Evolutionary conservation across 2,797 vertebrate species (phyloP).

Genomic region (Luscinia megarhynchos): DNA sequence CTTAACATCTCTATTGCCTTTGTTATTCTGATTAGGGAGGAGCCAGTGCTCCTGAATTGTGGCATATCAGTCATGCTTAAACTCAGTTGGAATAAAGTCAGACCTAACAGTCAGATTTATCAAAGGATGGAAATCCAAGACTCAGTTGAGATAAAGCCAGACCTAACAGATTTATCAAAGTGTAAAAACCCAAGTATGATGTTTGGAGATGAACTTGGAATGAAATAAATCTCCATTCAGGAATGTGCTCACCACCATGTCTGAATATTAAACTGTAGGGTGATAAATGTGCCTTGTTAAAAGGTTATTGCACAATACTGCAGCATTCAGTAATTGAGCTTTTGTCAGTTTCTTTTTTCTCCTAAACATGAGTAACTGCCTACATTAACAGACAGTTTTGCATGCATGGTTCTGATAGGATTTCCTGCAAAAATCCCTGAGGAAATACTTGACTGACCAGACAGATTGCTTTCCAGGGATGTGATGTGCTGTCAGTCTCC

Average conservation of each 20-base stretch:
- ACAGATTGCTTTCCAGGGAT: neutral
- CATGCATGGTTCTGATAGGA: neutral
- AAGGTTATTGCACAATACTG: neutral
- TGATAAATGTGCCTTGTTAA: neutral
- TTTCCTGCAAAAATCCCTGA: neutral
- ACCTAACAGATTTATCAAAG: neutral
- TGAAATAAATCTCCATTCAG: neutral
- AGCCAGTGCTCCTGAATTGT: neutral
- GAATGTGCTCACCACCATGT: neutral
- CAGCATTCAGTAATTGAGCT: neutral
- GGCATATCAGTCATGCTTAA: neutral
- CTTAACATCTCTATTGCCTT: neutral
- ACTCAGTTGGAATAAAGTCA: neutral
- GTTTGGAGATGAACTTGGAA: neutral
- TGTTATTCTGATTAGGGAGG: neutral
- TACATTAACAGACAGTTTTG: neutral
- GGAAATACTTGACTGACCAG: neutral
- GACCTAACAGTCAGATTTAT: too few species aligned
- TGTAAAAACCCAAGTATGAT: neutral
- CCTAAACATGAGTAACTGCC: neutral
- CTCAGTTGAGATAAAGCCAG: neutral
- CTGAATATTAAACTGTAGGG: neutral
- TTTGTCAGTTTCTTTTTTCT: neutral
- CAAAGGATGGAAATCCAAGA: neutral
- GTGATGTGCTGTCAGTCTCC: neutral